Evolutionary conservation across 1,140 invertebrate genomes (phyloP).

Genomic region (Trichonephila clavipes): DNA sequence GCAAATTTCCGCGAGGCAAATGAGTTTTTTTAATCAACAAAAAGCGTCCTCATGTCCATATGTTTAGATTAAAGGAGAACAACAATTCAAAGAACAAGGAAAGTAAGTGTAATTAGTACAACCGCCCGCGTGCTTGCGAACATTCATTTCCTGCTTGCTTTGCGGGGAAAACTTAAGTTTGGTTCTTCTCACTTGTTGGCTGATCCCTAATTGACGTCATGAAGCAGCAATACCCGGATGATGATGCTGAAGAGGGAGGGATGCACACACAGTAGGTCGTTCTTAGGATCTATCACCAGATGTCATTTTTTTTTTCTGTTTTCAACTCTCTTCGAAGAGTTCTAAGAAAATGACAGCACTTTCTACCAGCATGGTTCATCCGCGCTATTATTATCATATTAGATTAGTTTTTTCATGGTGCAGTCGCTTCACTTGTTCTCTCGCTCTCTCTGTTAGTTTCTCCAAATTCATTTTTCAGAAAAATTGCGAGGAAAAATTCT

Average conservation of each 20-base stretch:
- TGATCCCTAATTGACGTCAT: slow-evolving; percentile 39
- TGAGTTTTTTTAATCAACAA: not conserved
- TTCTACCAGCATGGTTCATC: not conserved
- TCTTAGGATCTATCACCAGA: not conserved
- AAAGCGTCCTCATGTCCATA: not conserved
- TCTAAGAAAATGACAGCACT: slow-evolving; percentile 17
- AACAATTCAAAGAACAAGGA: slow-evolving; percentile 5
- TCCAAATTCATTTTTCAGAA: not conserved
- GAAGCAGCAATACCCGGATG: not conserved
- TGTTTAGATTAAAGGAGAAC: not conserved
- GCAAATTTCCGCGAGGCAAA: not conserved
- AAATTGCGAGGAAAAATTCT: not conserved
- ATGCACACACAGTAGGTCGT: not conserved
- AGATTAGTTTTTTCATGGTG: not conserved
- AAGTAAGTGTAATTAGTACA: slow-evolving; percentile 54
- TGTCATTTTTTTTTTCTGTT: not conserved
- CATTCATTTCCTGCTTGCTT: slow-evolving; percentile 42
- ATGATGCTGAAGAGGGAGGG: not conserved
- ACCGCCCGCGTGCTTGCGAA: not conserved
- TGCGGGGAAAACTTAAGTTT: slow-evolving; percentile 4
- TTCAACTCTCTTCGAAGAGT: not conserved
- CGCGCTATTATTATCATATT: not conserved
- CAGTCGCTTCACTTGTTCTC: not conserved
- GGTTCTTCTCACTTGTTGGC: slow-evolving; percentile 49
- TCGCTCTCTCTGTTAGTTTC: not conserved